phyloP scores from a whole-genome alignment of 2,888 invertebrate genomes.

The Cancer borealis region DNA sequence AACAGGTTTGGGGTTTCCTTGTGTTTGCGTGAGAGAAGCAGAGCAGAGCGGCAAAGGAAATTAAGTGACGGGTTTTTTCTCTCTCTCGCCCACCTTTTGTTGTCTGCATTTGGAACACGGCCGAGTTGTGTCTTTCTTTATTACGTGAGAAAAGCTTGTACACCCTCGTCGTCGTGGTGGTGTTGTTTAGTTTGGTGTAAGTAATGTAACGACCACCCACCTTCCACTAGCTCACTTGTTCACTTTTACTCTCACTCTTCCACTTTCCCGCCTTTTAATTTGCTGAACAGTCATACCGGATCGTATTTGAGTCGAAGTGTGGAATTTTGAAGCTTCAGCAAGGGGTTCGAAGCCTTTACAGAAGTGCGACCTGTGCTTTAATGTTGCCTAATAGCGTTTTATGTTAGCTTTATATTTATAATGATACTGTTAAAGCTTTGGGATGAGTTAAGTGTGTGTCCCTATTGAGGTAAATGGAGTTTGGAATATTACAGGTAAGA shows the following conservation, averaged over 20 bases:
- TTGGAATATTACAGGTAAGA: background rate
- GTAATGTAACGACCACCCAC: too few relatives aligned
- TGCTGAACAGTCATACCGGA: too few relatives aligned
- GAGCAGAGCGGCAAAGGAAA: constrained; percentile 11
- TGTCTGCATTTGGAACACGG: background rate
- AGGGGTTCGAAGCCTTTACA: too few relatives aligned
- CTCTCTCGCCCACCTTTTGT: background rate
- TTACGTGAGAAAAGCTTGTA: background rate
- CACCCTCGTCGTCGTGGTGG: background rate
- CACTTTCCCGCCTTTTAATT: too few relatives aligned
- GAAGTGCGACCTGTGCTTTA: background rate
- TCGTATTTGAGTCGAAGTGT: too few relatives aligned
- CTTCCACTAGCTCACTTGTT: too few relatives aligned
- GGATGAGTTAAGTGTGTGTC: background rate
- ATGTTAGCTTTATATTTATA: background rate
- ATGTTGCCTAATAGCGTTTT: background rate
- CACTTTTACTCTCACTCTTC: too few relatives aligned
- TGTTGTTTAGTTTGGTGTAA: too few relatives aligned
- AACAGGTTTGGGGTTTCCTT: constrained; percentile 11
- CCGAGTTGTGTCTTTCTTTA: background rate
- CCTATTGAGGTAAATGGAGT: background rate
- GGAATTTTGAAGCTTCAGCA: too few relatives aligned
- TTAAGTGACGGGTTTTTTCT: background rate
- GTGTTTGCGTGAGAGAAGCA: background rate
- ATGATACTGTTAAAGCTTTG: background rate